phyloP scores from a whole-genome alignment of 2,113 vertebrate genomes.

The Centropristis striata region DNA sequence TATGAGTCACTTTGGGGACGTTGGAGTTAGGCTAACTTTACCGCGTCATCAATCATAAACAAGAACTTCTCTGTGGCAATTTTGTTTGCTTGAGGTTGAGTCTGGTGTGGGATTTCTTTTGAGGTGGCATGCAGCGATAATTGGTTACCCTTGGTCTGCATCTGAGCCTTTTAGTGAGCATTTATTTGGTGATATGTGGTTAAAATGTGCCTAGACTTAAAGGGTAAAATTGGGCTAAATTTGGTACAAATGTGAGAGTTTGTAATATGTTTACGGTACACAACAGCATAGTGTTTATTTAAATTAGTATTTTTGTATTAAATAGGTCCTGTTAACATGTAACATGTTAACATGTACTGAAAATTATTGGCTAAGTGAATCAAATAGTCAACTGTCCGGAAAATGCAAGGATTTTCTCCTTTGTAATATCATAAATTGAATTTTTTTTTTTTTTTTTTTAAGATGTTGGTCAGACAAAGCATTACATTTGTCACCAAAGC shows the following conservation, averaged over 20 bases:
- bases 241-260: background rate
- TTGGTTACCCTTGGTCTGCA: background rate
- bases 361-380: no score
- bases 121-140: background rate
- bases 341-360: no score
- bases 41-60: conserved; percentile 20
- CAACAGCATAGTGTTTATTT: background rate
- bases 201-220: background rate
- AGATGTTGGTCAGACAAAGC: background rate
- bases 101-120: conserved; percentile 1
- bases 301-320: no score
- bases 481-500: background rate
- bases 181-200: background rate
- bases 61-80: conserved; percentile 3
- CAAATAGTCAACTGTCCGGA: background rate
- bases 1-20: conserved; percentile 44
- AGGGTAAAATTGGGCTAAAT: background rate
- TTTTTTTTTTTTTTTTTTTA: background rate
- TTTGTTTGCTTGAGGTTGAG: conserved; percentile 10
- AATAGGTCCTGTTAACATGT: no score
- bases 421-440: no score
- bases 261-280: background rate
- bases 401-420: background rate
- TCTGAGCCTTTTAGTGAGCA: background rate
- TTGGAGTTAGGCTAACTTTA: conserved; percentile 31